phyloP scores from a whole-genome alignment of 2,888 invertebrate species.

The Caenorhabditis sp. region DNA sequence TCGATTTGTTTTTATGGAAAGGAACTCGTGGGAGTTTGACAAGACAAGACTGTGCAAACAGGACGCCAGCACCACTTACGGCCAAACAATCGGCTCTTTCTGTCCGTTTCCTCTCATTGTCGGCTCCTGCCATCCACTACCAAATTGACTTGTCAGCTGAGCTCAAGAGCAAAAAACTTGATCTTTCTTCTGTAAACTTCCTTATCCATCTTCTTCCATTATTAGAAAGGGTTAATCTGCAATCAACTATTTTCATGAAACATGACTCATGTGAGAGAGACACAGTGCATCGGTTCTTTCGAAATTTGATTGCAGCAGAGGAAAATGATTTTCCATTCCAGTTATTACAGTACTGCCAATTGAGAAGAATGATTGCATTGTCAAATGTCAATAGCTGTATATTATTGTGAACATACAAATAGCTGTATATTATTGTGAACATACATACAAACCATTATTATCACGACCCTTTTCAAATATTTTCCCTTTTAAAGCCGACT shows the following conservation, averaged over 20 bases:
- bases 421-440: too few relatives aligned
- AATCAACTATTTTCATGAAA: neutral
- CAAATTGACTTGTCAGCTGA: slow-evolving; percentile 38
- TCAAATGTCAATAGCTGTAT: slow-evolving; percentile 37
- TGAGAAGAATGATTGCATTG: too few relatives aligned
- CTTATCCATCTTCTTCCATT: too few relatives aligned
- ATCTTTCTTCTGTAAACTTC: too few relatives aligned
- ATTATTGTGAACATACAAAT: too few relatives aligned
- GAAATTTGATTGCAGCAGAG: too few relatives aligned
- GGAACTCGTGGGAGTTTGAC: slow-evolving; percentile 48
- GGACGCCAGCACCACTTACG: slow-evolving; percentile 45
- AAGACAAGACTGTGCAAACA: slow-evolving; percentile 54
- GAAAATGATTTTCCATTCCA: too few relatives aligned
- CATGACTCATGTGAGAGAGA: too few relatives aligned
- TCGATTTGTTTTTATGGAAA: slow-evolving; percentile 41
- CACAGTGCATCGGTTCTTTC: too few relatives aligned
- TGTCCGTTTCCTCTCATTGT: slow-evolving; percentile 38
- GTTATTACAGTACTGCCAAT: too few relatives aligned
- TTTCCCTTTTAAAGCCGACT: slow-evolving; percentile 6
- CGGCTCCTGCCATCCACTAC: slow-evolving; percentile 51
- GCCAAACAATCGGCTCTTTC: slow-evolving; percentile 47
- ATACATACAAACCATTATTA: slow-evolving; percentile 24
- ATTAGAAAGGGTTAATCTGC: too few relatives aligned
- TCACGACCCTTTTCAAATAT: slow-evolving; percentile 14
- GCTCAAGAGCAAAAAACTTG: too few relatives aligned